Evolutionary conservation across 2,888 invertebrate genomes (phyloP).

Genomic region (Drosophila acutilabella): DNA sequence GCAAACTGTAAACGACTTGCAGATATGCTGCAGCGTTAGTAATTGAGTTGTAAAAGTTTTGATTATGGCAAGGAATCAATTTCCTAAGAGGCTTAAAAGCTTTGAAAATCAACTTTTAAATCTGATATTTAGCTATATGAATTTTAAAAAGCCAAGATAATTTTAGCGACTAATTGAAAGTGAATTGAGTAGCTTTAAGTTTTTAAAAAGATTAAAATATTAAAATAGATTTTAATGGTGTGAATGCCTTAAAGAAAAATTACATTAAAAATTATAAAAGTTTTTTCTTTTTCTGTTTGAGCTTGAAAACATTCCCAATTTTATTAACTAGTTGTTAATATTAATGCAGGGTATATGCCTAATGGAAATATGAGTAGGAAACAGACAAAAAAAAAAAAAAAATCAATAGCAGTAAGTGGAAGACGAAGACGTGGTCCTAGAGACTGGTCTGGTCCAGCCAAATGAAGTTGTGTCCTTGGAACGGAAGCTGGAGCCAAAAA

Average conservation of each 20-base stretch:
- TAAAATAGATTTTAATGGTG: too few relatives aligned
- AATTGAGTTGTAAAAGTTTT: not conserved
- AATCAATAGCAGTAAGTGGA: conserved; percentile 57
- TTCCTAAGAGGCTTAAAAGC: too few relatives aligned
- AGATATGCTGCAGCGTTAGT: conserved; percentile 5
- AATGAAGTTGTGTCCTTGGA: conserved; percentile 58
- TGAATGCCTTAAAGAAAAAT: too few relatives aligned
- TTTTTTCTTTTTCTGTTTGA: too few relatives aligned
- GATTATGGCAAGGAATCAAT: too few relatives aligned
- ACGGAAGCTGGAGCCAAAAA: conserved; percentile 15
- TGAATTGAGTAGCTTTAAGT: too few relatives aligned
- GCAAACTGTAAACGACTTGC: not conserved
- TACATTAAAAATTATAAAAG: too few relatives aligned
- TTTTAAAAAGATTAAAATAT: too few relatives aligned
- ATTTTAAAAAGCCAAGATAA: too few relatives aligned
- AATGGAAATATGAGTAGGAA: conserved; percentile 48
- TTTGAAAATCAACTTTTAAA: too few relatives aligned
- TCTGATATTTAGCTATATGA: too few relatives aligned
- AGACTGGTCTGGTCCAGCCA: conserved; percentile 46
- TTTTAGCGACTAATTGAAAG: too few relatives aligned
- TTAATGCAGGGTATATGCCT: conserved; percentile 11
- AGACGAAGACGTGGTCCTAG: conserved; percentile 30
- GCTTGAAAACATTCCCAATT: not conserved
- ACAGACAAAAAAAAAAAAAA: conserved; percentile 25
- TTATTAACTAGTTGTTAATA: not conserved